Base-by-base conservation (phyloP, 2,888 invertebrate genomes). In the Elmis aenea region DNA sequence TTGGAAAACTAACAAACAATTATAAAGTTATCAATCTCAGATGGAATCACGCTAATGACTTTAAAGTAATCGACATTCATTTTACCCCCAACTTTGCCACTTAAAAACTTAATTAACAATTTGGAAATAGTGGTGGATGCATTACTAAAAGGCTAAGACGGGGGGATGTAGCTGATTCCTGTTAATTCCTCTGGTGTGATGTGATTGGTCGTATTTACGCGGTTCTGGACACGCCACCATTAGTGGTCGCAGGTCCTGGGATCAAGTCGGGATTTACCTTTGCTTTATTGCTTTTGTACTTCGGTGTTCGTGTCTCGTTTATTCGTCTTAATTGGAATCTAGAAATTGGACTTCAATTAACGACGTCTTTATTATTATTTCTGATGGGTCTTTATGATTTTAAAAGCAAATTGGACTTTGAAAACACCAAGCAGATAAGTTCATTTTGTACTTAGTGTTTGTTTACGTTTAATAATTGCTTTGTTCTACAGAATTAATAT, bases 241-340 rank as follows among this genome's bases (percentile, higher is more conserved):
- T 55, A 54, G 54, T 50, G 53, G 49, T 48, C 50, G 48, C 51
- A 47, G 46, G 50, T 44, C 39, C 36, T 28, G 45, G 54, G 55
- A 54, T 55, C 55, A 55, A 43, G 37, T 36, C 18, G 26, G 56
- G 54, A 55, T 57, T 58, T 55, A 54, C 55, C 48, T 51, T 48
- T 42, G 46, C 50, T 51, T 54, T 55, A 54, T 55, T 55, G 54
- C 52, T 50, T 52, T 51, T 38, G 35, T 42, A 37, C 38, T 42
- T 36, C 27, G 34, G 38, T 42, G 43, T 48, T 47, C 34, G 38
- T 40, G 34, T 48, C 42, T 36, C 36, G 33, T 39, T 47, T 48
- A 46, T 46, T 42, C 34, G 43, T 37, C 40, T 48, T 48, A 44
- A 45, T 44, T 48, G 43, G 40, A 40, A 40, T 30, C 37, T 20